Conservation (phyloP, 92 coral and sea anemone species). For the Nematostella vectensis region DNA sequence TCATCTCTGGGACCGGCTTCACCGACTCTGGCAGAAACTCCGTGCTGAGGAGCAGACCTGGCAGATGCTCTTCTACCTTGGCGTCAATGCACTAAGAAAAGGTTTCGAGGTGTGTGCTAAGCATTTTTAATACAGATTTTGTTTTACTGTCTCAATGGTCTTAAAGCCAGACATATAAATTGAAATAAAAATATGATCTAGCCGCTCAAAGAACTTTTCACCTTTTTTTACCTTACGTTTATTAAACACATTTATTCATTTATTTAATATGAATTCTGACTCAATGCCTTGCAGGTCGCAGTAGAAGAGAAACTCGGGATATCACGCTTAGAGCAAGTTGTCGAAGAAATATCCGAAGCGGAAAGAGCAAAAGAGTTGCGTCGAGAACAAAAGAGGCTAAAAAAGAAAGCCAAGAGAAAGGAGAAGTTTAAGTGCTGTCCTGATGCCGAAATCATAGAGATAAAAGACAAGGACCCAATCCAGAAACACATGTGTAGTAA, state of each 20-base stretch:
- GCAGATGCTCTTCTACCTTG: slow-evolving; percentile 97
- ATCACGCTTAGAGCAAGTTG: slow-evolving; percentile 93
- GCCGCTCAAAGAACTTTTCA: no score
- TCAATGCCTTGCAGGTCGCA: slow-evolving; percentile 59
- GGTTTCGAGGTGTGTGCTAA: slow-evolving; percentile 73
- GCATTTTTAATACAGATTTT: no score
- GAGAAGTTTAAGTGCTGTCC: slow-evolving; percentile 75
- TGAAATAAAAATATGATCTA: no score
- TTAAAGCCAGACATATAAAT: no score
- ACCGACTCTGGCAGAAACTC: slow-evolving; percentile 93
- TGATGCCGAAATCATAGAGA: slow-evolving; percentile 25
- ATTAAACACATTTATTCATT: no score
- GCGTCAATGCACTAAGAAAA: slow-evolving; percentile 84
- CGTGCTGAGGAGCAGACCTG: slow-evolving; percentile 96
- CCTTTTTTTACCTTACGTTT: no score
- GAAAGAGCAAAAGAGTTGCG: slow-evolving; percentile 84
- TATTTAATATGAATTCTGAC: no score
- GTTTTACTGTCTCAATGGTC: no score
- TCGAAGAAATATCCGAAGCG: slow-evolving; percentile 91
- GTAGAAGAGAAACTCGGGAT: slow-evolving; percentile 93
- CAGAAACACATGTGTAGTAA: slow-evolving; percentile 34
- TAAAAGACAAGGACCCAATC: slow-evolving; percentile 23
- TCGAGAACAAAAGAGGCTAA: slow-evolving; percentile 82
- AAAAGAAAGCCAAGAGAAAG: slow-evolving; percentile 83
- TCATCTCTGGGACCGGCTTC: slow-evolving; percentile 94